These are phyloP conservation scores for Amphimallon solstitiale DNA, from an alignment of 2,888 invertebrate species.

Conservation along the genomic window DNA sequence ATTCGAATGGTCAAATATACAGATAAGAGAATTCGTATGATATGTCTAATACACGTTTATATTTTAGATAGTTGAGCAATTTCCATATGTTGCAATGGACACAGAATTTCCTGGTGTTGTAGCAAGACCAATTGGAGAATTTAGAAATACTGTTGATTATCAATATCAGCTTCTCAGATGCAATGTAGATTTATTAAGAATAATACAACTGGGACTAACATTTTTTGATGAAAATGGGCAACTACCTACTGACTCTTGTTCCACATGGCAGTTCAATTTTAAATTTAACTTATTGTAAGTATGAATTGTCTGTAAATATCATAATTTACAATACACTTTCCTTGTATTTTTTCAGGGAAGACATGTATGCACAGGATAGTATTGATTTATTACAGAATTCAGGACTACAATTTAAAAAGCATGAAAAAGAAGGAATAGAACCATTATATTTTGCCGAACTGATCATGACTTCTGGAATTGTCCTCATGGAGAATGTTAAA, in stretches of 20 bases:
- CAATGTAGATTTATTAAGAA: constrained; percentile 96
- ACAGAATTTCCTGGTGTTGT: constrained; percentile 99
- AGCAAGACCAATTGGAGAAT: constrained; percentile 96
- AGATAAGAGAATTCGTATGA: too few species aligned
- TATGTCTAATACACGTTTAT: constrained; percentile 20
- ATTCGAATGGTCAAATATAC: too few species aligned
- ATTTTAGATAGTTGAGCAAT: constrained; percentile 78
- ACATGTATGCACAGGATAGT: constrained; percentile 99
- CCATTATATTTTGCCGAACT: constrained; percentile 97
- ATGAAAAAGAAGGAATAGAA: constrained; percentile 98
- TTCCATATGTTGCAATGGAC: constrained; percentile 91
- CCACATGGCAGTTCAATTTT: constrained; percentile 99
- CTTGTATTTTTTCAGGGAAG: constrained; percentile 74
- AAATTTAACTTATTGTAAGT: constrained; percentile 96
- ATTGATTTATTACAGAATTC: constrained; percentile 97
- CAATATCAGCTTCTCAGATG: constrained; percentile 94
- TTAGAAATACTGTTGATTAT: constrained; percentile 90
- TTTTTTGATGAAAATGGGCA: constrained; percentile 98
- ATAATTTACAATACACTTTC: constrained; percentile 16
- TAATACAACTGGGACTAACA: constrained; percentile 96
- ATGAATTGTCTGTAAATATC: constrained; percentile 12
- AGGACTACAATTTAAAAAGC: constrained; percentile 97
- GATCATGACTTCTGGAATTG: constrained; percentile 96
- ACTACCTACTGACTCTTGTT: constrained; percentile 86
- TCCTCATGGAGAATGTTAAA: constrained; percentile 94